A percentile compares a stretch with the other conserved stretches of the same genome.
These are phyloP conservation scores for Podilymbus podiceps DNA, from an alignment of 2,113 vertebrate genomes.

Conservation along the genomic window DNA sequence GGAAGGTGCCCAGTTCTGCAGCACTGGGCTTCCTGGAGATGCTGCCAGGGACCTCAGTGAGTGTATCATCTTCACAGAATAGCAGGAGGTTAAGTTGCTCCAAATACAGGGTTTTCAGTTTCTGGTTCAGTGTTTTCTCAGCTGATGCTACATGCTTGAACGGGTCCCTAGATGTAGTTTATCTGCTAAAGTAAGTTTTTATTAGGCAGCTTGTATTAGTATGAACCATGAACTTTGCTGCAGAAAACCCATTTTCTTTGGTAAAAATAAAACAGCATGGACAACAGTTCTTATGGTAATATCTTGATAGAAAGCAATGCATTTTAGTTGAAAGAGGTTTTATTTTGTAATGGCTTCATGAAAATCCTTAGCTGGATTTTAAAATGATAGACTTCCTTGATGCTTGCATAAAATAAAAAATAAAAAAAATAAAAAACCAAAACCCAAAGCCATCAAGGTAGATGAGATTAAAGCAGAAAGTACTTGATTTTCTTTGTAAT, in stretches of 20 bases:
- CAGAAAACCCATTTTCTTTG: background rate
- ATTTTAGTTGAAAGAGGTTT: background rate
- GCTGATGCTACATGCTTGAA: background rate
- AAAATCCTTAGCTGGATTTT: background rate
- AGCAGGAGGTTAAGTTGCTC: background rate
- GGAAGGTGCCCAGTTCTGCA: background rate
- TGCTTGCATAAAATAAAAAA: background rate
- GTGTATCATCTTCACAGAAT: background rate
- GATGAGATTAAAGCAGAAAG: background rate
- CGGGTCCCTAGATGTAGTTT: background rate
- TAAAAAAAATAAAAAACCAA: background rate
- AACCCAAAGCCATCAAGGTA: background rate
- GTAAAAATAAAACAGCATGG: background rate
- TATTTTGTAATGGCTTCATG: background rate
- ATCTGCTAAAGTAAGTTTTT: background rate
- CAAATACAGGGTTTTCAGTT: background rate
- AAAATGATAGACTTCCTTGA: background rate
- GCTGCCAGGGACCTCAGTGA: background rate
- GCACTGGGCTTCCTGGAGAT: background rate
- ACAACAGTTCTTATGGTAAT: background rate
- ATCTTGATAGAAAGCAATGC: background rate
- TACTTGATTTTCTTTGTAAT: background rate
- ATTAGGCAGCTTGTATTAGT: background rate
- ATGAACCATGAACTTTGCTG: background rate
- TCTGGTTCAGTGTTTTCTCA: background rate